Evolutionary conservation across 2,888 invertebrate genomes (phyloP), one percentile per base, ranked within the genome.

Genomic region (Emmelina monodactyla): DNA sequence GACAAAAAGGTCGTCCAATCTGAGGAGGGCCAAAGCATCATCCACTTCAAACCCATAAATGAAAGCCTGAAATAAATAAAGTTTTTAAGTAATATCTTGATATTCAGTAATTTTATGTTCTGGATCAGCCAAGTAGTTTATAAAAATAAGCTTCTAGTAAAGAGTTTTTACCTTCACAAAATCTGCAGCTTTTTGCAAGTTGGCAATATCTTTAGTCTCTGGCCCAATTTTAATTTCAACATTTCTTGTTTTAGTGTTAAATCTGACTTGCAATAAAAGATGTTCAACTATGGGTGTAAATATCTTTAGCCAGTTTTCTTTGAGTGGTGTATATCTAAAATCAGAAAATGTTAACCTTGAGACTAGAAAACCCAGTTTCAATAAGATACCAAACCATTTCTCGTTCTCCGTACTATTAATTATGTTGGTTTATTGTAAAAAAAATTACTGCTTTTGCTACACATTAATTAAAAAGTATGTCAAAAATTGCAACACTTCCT

Each of bases 281-380:
- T 99, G 93, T 59, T 99, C 96, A 0, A 98, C 97, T 19, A 99
- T 84, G 0, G 99, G 97, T 32, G 92, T 91, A 59, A 96, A 96
- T 47, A 99, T 94, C 70, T 97, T 94, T 66, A 94, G 81, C 99
- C 99, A 99, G 55, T 91, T 92, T 55, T 97, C 93, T 75, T 97
- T 97, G 6, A 99, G 71, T 0, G 98, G 96, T 6, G 94, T 89
- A 55, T 93, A 94, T 63, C 99, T 84, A 51, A 11, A 64, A 59
- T n/a, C n/a, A n/a, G n/a, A n/a, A n/a, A n/a, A n/a, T n/a, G n/a
- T n/a, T n/a, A n/a, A n/a, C n/a, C n/a, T n/a, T n/a, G n/a, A n/a
- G n/a, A n/a, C n/a, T n/a, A n/a, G n/a, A n/a, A n/a, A n/a, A n/a
- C n/a, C n/a, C n/a, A n/a, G n/a, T n/a, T n/a, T n/a, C n/a, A n/a